Base-by-base conservation (phyloP, 2,888 invertebrate species). In the Bedellia somnulentella region DNA sequence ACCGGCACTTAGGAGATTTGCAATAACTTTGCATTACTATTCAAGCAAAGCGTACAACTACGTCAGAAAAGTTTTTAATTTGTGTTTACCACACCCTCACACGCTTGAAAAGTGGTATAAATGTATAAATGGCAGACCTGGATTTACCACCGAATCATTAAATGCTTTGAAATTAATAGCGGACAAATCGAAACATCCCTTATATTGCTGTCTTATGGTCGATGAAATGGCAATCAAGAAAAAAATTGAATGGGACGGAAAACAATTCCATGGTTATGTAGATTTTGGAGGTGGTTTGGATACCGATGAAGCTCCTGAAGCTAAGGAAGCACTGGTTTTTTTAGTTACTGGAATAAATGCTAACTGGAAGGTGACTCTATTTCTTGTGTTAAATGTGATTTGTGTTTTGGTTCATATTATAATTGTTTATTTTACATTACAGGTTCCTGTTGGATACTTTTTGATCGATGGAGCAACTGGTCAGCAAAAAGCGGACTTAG, bases 211-310 rank as follows among this genome's bases (percentile, higher is more conserved):
- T n/a, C 14, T 33, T 22, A 18, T 30, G 16, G 33, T 21, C 8
- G 33, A 33, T 21, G 33, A 29, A 13, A 33, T 33, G 32, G 24
- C 32, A 13, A 29, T 33, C 15, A 5, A 29, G 15, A 26, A 33
- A 4, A 29, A 33, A 30, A 34, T 28, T 21, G 10, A 16, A 9
- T 34, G 24, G 30, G 18, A 13, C 4, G 30, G 30, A 17, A 3
- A n/a, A 15, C 16, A 27, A 21, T 27, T 26, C 10, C 21, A 28
- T 21, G 28, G 34, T 4, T 15, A 28, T 16, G 27, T 34, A 2
- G 30, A 30, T n/a, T n/a, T n/a, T n/a, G n/a, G n/a, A n/a, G n/a
- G n/a, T n/a, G n/a, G n/a, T n/a, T n/a, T n/a, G n/a, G 14, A 24
- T 30, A 21, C 30, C 14, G 33, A 34, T 18, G 16, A 16, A 5